A percentile compares a stretch with the other conserved stretches of the same genome.
Evolutionary conservation across 1,140 invertebrate genomes (phyloP).

Genomic region (Copidosoma floridanum): DNA sequence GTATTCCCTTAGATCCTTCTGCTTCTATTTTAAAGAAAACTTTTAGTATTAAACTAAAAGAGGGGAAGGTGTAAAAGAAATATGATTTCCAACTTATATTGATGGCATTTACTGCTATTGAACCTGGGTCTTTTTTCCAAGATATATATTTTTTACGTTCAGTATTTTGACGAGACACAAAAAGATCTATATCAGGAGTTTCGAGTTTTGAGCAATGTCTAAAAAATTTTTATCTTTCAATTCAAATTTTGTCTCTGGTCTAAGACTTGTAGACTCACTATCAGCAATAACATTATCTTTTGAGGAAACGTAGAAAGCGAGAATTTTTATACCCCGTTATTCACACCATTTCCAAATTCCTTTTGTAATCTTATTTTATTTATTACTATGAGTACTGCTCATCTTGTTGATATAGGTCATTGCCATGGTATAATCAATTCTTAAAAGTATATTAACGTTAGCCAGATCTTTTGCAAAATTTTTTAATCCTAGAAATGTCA

Average conservation of each 20-base stretch:
- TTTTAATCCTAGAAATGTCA: slow-evolving; percentile 24
- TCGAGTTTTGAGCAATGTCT: slow-evolving; percentile 2
- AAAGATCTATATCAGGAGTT: slow-evolving; percentile 18
- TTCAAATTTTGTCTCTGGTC: slow-evolving; percentile 17
- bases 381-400: slow-evolving; percentile 8
- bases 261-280: slow-evolving; percentile 8
- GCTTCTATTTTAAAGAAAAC: slow-evolving; percentile 29
- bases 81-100: slow-evolving; percentile 21
- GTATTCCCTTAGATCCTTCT: slow-evolving; percentile 30
- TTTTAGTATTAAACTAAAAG: slow-evolving; percentile 29
- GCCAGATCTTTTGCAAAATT: slow-evolving; percentile 16
- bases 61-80: slow-evolving; percentile 38
- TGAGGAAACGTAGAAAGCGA: slow-evolving; percentile 28
- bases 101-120: slow-evolving; percentile 20
- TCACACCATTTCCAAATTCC: slow-evolving; percentile 28
- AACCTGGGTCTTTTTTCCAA: slow-evolving; percentile 25
- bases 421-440: slow-evolving; percentile 32
- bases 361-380: slow-evolving; percentile 15
- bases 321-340: slow-evolving; percentile 21
- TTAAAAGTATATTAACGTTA: slow-evolving; percentile 36
- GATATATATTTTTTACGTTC: slow-evolving; percentile 20
- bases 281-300: slow-evolving; percentile 25
- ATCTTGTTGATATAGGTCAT: slow-evolving; percentile 26
- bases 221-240: slow-evolving; percentile 5
- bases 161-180: slow-evolving; percentile 13